Percentiles rank a stretch among this genome's conserved stretches.
These are phyloP conservation scores for Tokudaia muenninki DNA, from an alignment of 2,797 vertebrate genomes.

Conservation along the genomic window DNA sequence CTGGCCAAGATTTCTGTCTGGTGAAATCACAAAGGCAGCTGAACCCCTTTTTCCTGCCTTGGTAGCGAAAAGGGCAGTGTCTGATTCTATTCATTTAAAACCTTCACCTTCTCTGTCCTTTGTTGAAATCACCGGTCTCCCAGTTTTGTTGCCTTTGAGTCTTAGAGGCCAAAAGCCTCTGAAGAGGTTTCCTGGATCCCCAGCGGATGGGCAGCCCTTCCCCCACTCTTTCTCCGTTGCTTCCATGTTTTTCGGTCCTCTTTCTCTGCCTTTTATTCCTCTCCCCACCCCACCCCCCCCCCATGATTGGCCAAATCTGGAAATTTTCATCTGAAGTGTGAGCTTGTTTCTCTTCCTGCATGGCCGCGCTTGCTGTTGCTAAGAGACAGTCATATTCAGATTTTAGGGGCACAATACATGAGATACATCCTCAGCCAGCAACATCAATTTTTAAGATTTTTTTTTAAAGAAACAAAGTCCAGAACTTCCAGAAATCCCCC, in stretches of 20 bases:
- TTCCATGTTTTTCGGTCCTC: background rate
- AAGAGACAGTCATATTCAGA: constrained; percentile 39
- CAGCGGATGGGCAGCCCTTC: background rate
- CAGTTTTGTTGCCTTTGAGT: background rate
- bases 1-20: constrained; percentile 35
- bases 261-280: background rate
- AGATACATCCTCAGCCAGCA: constrained; percentile 41
- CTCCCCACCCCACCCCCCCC: background rate
- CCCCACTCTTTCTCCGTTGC: background rate
- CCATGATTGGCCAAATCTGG: background rate
- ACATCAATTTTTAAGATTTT: background rate
- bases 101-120: background rate
- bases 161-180: background rate
- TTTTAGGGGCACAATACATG: background rate
- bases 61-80: background rate
- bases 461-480: background rate
- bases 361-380: background rate
- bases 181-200: background rate
- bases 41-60: constrained; percentile 31
- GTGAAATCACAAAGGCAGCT: background rate
- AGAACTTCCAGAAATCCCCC: background rate
- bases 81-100: background rate
- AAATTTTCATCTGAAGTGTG: background rate
- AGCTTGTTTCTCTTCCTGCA: background rate
- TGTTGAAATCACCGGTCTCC: background rate